phyloP scores from a whole-genome alignment of 2,113 vertebrate genomes.

The Lethenteron reissneri region DNA sequence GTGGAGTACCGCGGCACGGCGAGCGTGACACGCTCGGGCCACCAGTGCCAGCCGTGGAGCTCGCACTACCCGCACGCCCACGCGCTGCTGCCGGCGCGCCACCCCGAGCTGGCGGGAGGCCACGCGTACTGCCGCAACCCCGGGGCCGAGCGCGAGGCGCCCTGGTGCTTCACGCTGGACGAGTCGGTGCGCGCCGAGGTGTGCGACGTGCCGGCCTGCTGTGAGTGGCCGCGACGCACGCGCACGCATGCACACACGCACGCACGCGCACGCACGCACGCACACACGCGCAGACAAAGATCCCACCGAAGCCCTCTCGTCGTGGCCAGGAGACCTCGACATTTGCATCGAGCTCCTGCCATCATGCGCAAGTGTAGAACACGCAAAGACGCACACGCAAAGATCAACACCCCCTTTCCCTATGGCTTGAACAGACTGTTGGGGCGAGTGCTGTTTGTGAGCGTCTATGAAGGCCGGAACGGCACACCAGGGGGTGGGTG shows the following conservation, averaged over 20 bases:
- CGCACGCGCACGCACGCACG: not conserved
- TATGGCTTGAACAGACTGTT: too few relatives aligned
- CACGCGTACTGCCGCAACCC: slow-evolving; percentile 97
- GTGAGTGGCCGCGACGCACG: slow-evolving; percentile 23
- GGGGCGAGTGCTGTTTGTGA: too few relatives aligned
- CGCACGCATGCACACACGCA: not conserved
- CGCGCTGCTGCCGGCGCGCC: slow-evolving; percentile 52
- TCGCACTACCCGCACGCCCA: slow-evolving; percentile 93
- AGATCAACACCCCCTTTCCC: too few relatives aligned
- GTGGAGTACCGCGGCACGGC: slow-evolving; percentile 68
- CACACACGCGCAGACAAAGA: not conserved
- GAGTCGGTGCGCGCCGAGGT: slow-evolving; percentile 72
- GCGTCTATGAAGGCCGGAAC: too few relatives aligned
- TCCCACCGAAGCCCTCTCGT: too few relatives aligned
- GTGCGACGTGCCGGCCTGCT: slow-evolving; percentile 67
- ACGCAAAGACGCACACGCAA: too few relatives aligned
- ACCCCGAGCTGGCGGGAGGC: slow-evolving; percentile 69
- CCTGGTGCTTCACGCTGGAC: slow-evolving; percentile 93
- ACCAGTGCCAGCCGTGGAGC: slow-evolving; percentile 96
- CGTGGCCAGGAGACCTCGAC: too few relatives aligned
- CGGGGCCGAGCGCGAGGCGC: slow-evolving; percentile 64
- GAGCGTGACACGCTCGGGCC: slow-evolving; percentile 63
- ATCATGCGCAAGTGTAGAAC: too few relatives aligned
- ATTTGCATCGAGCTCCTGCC: too few relatives aligned
- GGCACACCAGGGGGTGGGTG: too few relatives aligned